A percentile compares a stretch with the other conserved stretches of the same genome.
phyloP scores from a whole-genome alignment of 1,140 invertebrate species.

The Plutomurus gul region DNA sequence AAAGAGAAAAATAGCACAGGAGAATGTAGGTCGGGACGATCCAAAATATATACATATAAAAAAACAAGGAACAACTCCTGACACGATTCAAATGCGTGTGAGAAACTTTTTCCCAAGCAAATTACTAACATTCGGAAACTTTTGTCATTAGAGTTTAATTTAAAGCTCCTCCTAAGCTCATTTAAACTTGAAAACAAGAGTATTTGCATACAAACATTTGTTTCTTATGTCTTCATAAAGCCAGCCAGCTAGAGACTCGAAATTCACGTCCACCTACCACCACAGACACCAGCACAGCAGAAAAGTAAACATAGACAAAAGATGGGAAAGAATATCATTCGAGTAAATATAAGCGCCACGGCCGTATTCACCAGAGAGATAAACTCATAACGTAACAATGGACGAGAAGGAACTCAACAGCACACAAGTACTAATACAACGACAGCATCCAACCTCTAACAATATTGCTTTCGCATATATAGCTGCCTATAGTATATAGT shows the following conservation, averaged over 20 bases:
- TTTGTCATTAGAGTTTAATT: slow-evolving; percentile 11
- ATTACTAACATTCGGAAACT: slow-evolving; percentile 1
- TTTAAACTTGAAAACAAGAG: slow-evolving; percentile 21
- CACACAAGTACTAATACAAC: too few species aligned
- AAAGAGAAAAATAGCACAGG: neutral
- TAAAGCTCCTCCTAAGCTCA: slow-evolving; percentile 21
- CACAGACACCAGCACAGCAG: neutral
- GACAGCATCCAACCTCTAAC: neutral
- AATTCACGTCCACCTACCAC: neutral
- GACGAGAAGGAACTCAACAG: neutral
- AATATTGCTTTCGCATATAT: too few species aligned
- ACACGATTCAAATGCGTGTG: slow-evolving; percentile 4
- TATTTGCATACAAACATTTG: slow-evolving; percentile 4
- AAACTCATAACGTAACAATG: neutral
- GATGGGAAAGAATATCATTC: neutral
- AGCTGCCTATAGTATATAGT: too few species aligned
- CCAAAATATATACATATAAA: too few species aligned
- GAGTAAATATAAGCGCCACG: neutral
- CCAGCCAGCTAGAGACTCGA: neutral
- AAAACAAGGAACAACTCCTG: neutral
- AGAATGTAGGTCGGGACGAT: neutral
- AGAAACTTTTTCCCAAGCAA: neutral
- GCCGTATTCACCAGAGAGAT: neutral
- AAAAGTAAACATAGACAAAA: neutral
- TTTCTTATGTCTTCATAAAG: slow-evolving; percentile 1